Base-by-base conservation (phyloP, 2,888 invertebrate species). In the Cetonia aurata region DNA sequence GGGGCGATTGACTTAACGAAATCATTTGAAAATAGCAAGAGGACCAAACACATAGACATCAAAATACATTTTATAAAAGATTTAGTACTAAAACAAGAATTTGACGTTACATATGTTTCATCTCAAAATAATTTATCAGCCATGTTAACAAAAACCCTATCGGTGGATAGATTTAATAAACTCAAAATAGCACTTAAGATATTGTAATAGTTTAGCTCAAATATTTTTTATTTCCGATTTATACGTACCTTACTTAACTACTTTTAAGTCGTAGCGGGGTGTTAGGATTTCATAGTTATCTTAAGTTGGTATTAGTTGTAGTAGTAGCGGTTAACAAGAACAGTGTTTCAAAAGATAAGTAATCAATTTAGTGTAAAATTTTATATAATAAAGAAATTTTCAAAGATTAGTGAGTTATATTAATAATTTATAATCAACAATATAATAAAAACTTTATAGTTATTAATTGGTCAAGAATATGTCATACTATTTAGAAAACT, bases 41-140 rank as follows among this genome's bases (percentile, higher is more conserved):
- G 65, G 19, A 33, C 65, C 10, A 48, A 25, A 25, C 65, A 6
- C 15, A 57, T 25, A 33, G 57, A 57, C 33, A 25, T 12, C 15
- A 55, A 25, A 55, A 31, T 19, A 12, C 65, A 48, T 65, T 65
- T 65, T 65, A 42, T 60, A 44, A 60, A 9, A 44, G 60, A 44
- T 25, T 55, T 13, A 9, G 60, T 44, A n/a, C n/a, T 17, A 13
- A 60, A 60, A 60, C 15, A 6, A 60, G 42, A 44, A 44, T 1
- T 60, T 15, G 19, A 60, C 13, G 19, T 60, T 60, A 13, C 1
- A 17, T 60, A 13, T 25, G 19, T n/a, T 41, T 60, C 25, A 15
- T 42, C 60, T 10, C 42, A 60, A 1, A 17, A 60, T 60, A 60
- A 42, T 42, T 10, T 42, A 15, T 41, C 60, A n/a, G 60, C 13